A percentile compares a stretch with the other conserved stretches of the same genome.
phyloP scores from a whole-genome alignment of 2,797 vertebrate species.

The Saxicola maurus region DNA sequence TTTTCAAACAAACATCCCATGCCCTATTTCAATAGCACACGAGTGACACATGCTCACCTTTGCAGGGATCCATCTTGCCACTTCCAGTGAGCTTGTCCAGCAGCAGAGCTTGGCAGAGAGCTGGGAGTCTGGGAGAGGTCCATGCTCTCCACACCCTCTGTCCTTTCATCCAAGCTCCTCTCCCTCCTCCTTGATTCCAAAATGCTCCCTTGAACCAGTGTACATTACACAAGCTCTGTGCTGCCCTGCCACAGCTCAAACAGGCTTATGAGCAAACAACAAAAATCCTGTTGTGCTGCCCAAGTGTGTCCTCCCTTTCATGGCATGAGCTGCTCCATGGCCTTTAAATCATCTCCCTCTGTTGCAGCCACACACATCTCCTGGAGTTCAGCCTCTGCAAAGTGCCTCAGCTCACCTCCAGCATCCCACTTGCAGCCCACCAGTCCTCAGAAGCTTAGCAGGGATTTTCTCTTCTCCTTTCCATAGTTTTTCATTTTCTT shows the following conservation, averaged over 20 bases:
- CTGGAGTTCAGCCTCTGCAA: not conserved
- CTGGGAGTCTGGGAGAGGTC: not conserved
- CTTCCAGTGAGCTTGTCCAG: not conserved
- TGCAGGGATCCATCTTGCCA: not conserved
- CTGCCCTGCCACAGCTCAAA: not conserved
- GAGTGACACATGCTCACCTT: accelerated
- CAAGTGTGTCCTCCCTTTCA: not conserved
- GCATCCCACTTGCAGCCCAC: not conserved
- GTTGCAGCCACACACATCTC: not conserved
- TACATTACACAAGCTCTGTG: not conserved
- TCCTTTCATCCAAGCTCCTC: not conserved
- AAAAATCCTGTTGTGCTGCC: not conserved
- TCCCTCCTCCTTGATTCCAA: not conserved
- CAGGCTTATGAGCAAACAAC: not conserved
- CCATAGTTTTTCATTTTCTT: not conserved
- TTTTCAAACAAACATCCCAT: not conserved
- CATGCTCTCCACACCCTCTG: not conserved
- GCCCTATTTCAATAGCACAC: not conserved
- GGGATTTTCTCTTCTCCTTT: not conserved
- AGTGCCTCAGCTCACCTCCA: not conserved
- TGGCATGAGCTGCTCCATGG: not conserved
- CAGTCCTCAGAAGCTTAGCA: not conserved
- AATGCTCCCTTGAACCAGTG: accelerated
- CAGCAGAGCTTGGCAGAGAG: not conserved
- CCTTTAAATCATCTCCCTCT: not conserved